These are phyloP conservation scores for Globia sparganii DNA, from an alignment of 2,888 invertebrate genomes.

Conservation along the genomic window DNA sequence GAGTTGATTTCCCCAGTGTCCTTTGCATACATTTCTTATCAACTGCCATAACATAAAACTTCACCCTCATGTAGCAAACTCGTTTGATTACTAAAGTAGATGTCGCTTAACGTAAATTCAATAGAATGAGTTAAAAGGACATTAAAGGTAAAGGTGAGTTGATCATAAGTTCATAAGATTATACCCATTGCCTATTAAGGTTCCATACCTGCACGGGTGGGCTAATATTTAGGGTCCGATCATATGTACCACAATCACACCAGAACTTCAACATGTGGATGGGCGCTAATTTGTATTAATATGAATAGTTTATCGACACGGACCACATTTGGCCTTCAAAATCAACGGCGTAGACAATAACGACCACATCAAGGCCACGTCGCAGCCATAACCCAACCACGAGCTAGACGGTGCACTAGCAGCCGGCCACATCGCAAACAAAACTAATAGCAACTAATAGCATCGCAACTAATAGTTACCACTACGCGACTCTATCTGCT, in stretches of 20 bases:
- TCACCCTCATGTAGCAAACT: slow-evolving; percentile 4
- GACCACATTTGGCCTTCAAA: background rate
- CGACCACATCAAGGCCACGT: background rate
- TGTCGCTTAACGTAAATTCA: slow-evolving; percentile 31
- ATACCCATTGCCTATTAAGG: slow-evolving; percentile 15
- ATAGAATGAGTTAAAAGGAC: slow-evolving; percentile 22
- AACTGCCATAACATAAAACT: slow-evolving; percentile 5
- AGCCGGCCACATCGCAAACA: background rate
- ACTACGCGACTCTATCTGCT: background rate
- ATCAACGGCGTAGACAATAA: too few species aligned
- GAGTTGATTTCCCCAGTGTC: background rate
- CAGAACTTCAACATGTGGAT: background rate
- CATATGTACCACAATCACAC: background rate
- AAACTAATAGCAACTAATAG: too few species aligned
- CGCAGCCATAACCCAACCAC: background rate
- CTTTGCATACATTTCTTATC: background rate
- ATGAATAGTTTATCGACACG: background rate
- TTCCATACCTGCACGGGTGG: slow-evolving; percentile 21
- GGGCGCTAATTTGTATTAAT: background rate
- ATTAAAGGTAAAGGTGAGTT: slow-evolving; percentile 46
- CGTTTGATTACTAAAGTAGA: slow-evolving; percentile 34
- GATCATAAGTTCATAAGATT: slow-evolving; percentile 40
- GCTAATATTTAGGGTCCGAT: background rate
- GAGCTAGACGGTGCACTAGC: background rate
- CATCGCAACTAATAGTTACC: too few species aligned